These are phyloP conservation scores for Strix aluco DNA, from an alignment of 2,113 vertebrate genomes.

Conservation along the genomic window DNA sequence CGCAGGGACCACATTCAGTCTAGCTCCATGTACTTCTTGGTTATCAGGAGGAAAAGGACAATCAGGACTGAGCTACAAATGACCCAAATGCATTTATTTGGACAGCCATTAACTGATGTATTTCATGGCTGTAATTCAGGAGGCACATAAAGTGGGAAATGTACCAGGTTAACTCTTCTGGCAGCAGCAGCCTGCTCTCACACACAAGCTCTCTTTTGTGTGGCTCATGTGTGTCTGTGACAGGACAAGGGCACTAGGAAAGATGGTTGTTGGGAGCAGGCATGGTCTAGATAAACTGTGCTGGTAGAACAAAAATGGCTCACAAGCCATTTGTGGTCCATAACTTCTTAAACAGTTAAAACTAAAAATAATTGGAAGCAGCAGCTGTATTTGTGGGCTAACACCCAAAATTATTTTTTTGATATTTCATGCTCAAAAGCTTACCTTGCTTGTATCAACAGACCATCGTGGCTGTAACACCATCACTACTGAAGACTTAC, in stretches of 20 bases:
- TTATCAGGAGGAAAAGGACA: not conserved
- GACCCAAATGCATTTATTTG: not conserved
- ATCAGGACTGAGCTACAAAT: not conserved
- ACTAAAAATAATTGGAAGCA: not conserved
- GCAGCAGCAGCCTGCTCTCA: not conserved
- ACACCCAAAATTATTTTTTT: not conserved
- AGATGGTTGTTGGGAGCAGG: not conserved
- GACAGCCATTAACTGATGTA: not conserved
- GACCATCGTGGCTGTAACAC: not conserved
- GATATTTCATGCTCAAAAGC: not conserved
- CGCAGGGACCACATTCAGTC: not conserved
- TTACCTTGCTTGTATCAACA: not conserved
- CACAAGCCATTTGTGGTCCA: not conserved
- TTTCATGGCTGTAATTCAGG: not conserved
- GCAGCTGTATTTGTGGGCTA: not conserved
- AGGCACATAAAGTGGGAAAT: not conserved
- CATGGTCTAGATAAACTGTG: not conserved
- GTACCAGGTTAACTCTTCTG: not conserved
- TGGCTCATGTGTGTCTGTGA: not conserved
- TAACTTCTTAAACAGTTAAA: not conserved
- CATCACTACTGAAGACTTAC: not conserved
- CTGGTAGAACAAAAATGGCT: not conserved
- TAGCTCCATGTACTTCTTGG: not conserved
- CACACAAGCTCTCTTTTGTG: not conserved
- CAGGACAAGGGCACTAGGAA: not conserved